phyloP scores from a whole-genome alignment of 2,113 vertebrate genomes.

The Rynchops niger region DNA sequence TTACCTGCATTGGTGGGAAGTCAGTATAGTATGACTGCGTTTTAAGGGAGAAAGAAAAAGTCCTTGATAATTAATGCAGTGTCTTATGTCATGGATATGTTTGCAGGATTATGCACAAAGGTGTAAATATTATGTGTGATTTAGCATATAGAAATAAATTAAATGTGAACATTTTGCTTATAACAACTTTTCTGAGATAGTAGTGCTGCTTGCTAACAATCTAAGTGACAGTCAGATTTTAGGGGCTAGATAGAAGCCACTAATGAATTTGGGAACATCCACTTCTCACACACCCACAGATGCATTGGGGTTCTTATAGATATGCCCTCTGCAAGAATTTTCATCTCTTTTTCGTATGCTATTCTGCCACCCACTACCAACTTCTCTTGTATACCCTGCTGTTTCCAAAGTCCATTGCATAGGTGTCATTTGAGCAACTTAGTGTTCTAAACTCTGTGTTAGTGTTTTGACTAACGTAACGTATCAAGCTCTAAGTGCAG shows the following conservation, averaged over 20 bases:
- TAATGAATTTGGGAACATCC: not conserved
- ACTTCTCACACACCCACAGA: not conserved
- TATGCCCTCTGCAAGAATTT: not conserved
- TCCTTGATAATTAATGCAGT: not conserved
- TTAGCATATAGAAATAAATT: not conserved
- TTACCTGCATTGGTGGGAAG: not conserved
- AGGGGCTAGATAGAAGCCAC: not conserved
- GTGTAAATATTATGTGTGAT: not conserved
- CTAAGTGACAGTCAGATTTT: not conserved
- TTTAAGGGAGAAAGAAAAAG: not conserved
- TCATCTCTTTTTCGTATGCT: not conserved
- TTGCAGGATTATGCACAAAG: not conserved
- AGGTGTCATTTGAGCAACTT: not conserved
- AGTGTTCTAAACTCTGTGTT: not conserved
- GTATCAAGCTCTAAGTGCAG: not conserved
- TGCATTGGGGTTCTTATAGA: not conserved
- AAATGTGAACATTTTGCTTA: not conserved
- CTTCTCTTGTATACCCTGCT: too few species aligned
- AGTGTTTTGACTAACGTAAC: not conserved
- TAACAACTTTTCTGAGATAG: not conserved
- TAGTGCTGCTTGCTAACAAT: not conserved
- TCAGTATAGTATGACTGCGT: not conserved
- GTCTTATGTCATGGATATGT: not conserved
- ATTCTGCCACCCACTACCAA: accelerated
- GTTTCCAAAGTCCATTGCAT: not conserved